Evolutionary conservation across 1,140 invertebrate species (phyloP), one percentile per base, ranked within the genome.

Genomic region (Drosophila bocki): DNA sequence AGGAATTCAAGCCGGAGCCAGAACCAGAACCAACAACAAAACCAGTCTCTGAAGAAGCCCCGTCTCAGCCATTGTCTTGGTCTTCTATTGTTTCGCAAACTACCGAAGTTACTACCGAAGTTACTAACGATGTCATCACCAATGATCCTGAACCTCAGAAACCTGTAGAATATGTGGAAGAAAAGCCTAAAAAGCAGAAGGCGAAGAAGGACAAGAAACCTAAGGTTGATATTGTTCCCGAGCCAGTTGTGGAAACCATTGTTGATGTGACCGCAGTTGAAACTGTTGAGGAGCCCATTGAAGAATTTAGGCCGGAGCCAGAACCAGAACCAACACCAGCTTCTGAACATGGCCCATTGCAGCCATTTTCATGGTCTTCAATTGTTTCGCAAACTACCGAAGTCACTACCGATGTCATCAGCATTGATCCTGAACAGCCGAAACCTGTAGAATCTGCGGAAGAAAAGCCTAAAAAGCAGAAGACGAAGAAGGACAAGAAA

Each of bases 401-500:
- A 15, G 37, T 68, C 6, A 50, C 58, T 0, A 68, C 59, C n/a
- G 22, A 19, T 22, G 29, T 37, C 6, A 13, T 26, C 1, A 8
- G 15, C 8, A 37, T 37, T 12, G 15, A 32, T n/a, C 13, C 45
- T 13, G 22, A 71, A 17, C 19, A 35, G 19, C 11, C 13, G 12
- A 64, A 22, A 32, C 15, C 15, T 11, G 11, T 3, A n/a, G 57
- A 33, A 29, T 22, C 33, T 7, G 17, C 9, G 9, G 60, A 63
- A 33, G 61, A 44, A 17, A 58, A 57, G 6, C 50, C 35, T 0
- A 67, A 39, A 3, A 71, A 77, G n/a, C 71, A 64, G 15, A 83
- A 80, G 45, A 0, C 58, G 1, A 84, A 79, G 51, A 76, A 83
- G 22, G 75, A 82, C 1, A 53, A 60, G n/a, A 82, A 75, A 48